Conservation (phyloP, 2,113 vertebrate species). For the Progne subis region DNA sequence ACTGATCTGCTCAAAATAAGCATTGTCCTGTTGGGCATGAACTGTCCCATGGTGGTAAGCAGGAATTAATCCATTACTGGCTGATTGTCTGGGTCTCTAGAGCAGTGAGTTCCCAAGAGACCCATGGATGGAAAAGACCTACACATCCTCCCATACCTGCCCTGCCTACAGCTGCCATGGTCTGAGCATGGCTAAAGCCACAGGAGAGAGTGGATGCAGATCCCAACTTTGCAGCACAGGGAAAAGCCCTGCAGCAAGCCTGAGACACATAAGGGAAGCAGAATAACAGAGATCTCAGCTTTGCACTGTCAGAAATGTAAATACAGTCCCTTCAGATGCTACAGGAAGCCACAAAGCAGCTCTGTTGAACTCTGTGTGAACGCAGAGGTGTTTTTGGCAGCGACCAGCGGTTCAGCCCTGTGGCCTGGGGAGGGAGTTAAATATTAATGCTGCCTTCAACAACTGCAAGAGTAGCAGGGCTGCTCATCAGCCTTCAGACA, state of each 20-base stretch:
- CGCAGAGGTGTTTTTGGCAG: not conserved
- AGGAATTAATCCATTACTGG: not conserved
- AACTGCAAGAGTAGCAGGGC: not conserved
- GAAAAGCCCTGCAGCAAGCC: not conserved
- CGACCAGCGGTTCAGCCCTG: fast-evolving
- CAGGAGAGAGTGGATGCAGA: fast-evolving
- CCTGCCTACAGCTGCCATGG: not conserved
- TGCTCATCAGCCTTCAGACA: not conserved
- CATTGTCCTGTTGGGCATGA: not conserved
- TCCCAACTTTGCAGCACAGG: not conserved
- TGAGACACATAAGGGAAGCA: not conserved
- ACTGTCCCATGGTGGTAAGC: not conserved
- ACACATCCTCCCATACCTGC: not conserved
- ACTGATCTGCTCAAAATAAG: not conserved
- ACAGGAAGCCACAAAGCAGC: not conserved
- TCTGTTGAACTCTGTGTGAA: not conserved
- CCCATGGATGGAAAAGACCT: not conserved
- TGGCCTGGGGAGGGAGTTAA: not conserved
- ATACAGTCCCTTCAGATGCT: not conserved
- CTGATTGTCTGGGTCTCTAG: not conserved
- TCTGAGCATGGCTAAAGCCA: not conserved
- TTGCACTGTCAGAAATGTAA: not conserved
- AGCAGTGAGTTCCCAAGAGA: not conserved
- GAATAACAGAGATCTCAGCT: not conserved
- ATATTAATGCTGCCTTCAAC: not conserved